These are phyloP conservation scores for Grantiella picta DNA, from an alignment of 2,113 vertebrate species.

Conservation along the genomic window DNA sequence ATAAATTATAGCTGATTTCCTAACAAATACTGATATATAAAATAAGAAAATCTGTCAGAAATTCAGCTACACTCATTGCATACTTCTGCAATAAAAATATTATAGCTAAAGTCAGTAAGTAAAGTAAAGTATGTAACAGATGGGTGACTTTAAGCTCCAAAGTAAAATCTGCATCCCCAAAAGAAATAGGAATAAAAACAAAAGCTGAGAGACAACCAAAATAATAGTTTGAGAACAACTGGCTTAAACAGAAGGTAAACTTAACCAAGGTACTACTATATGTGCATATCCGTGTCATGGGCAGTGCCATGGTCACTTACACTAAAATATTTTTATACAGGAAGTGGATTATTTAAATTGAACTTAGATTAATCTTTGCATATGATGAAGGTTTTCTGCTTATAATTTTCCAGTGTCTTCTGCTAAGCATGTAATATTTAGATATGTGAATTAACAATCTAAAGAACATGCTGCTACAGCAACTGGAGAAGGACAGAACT, in stretches of 20 bases:
- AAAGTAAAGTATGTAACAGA: not conserved
- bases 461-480: not conserved
- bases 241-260: not conserved
- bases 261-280: not conserved
- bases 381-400: not conserved
- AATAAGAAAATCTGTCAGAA: not conserved
- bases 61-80: not conserved
- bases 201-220: not conserved
- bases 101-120: not conserved
- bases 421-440: not conserved
- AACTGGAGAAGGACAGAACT: slow-evolving; percentile 19
- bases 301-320: not conserved
- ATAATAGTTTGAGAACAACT: not conserved
- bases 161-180: not conserved
- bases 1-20: not conserved
- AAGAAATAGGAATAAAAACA: not conserved
- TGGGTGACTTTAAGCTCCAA: not conserved
- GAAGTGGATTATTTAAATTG: not conserved
- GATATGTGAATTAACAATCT: not conserved
- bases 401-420: not conserved
- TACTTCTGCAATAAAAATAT: not conserved
- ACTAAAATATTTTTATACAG: not conserved
- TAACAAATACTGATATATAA: not conserved
- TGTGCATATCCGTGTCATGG: not conserved
- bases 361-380: not conserved